Percentiles rank a stretch among this genome's conserved stretches.
phyloP scores from a whole-genome alignment of 2,113 vertebrate species.

The Geococcyx californianus region DNA sequence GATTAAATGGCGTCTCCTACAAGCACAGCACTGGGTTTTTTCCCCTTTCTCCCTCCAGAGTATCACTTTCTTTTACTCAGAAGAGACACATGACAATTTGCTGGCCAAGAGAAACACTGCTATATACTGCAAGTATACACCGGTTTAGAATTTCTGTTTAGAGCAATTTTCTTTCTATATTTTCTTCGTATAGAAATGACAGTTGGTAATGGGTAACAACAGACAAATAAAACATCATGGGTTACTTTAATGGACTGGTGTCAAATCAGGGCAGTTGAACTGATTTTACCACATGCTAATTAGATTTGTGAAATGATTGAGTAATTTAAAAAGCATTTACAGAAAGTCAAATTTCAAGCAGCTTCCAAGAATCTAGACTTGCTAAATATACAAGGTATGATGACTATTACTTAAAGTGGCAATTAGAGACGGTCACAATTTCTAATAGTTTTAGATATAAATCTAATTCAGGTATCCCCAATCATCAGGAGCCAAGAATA shows the following conservation, averaged over 20 bases:
- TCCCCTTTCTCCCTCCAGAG: neutral
- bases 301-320: conserved; percentile 57
- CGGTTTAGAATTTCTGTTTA: neutral
- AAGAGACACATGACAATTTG: neutral
- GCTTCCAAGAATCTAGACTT: conserved; percentile 44
- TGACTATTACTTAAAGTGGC: conserved; percentile 20
- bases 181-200: neutral
- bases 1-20: conserved; percentile 71
- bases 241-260: neutral
- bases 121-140: neutral
- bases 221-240: neutral
- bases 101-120: conserved; percentile 34
- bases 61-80: conserved; percentile 6
- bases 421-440: conserved; percentile 29
- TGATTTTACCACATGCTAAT: conserved; percentile 41
- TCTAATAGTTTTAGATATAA: conserved; percentile 30
- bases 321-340: conserved; percentile 65
- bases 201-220: neutral
- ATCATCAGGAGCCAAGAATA: neutral
- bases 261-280: conserved; percentile 39
- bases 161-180: neutral
- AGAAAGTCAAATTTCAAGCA: conserved; percentile 54
- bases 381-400: conserved; percentile 42
- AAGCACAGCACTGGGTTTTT: conserved; percentile 29
- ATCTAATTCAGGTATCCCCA: conserved; percentile 14